Conservation (phyloP, 1,140 invertebrate genomes). For the Drosophila melanica region DNA sequence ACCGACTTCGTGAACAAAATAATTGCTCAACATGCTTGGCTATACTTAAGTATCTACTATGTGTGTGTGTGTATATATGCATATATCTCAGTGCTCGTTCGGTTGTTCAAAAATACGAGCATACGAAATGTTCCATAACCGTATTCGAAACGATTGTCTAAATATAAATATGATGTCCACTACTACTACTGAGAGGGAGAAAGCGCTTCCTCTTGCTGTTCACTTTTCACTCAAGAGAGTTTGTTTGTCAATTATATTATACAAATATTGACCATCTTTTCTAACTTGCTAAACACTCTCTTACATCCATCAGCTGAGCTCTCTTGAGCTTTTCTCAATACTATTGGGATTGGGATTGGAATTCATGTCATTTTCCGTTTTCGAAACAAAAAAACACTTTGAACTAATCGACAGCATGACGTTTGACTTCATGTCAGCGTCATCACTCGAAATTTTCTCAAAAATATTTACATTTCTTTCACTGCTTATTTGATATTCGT, state of each 20-base stretch:
- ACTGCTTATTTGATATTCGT: too few relatives aligned
- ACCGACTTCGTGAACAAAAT: conserved; percentile 66
- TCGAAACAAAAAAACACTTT: conserved; percentile 33
- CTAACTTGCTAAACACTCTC: not conserved
- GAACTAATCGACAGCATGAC: conserved; percentile 13
- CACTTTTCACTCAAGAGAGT: conserved; percentile 52
- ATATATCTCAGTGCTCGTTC: conserved; percentile 27
- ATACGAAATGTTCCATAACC: conserved; percentile 76
- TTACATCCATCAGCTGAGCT: not conserved
- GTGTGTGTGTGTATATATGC: conserved; percentile 16
- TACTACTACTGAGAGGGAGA: conserved; percentile 9
- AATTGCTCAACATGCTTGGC: conserved; percentile 72
- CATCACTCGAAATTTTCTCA: not conserved
- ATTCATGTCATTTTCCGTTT: conserved; percentile 28
- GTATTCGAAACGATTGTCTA: conserved; percentile 71
- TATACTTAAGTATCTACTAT: conserved; percentile 16
- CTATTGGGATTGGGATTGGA: conserved; percentile 12
- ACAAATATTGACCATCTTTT: not conserved
- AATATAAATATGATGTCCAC: conserved; percentile 83
- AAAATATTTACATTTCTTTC: too few relatives aligned
- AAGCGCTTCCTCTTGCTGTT: conserved; percentile 21
- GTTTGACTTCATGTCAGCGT: conserved; percentile 26
- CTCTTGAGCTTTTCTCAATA: conserved; percentile 15
- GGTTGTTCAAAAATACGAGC: conserved; percentile 32
- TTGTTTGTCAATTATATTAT: conserved; percentile 20